These are phyloP conservation scores for Oeneis ivallda DNA, from an alignment of 2,888 invertebrate species.

Conservation along the genomic window DNA sequence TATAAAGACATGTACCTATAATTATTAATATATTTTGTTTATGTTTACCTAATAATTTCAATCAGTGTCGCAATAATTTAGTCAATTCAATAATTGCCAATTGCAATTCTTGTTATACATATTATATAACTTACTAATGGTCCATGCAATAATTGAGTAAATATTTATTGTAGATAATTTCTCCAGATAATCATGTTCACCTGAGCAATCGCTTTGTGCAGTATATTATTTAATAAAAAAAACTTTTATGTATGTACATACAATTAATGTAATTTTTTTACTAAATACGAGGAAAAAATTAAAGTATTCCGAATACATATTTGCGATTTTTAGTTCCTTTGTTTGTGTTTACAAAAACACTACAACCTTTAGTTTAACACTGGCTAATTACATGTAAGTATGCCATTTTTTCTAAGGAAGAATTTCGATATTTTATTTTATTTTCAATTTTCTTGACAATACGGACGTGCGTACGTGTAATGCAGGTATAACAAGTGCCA, in stretches of 20 bases:
- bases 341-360: slow-evolving; percentile 10
- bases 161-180: slow-evolving; percentile 30
- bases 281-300: slow-evolving; percentile 69
- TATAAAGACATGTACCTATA: neutral
- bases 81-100: slow-evolving; percentile 39
- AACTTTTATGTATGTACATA: slow-evolving; percentile 67
- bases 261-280: slow-evolving; percentile 76
- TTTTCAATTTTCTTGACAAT: too few species aligned
- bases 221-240: slow-evolving; percentile 42
- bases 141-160: slow-evolving; percentile 35
- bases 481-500: neutral
- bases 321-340: slow-evolving; percentile 53
- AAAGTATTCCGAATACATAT: slow-evolving; percentile 67
- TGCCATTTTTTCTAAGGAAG: neutral
- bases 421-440: neutral
- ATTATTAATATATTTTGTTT: too few species aligned
- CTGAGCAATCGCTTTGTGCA: slow-evolving; percentile 62
- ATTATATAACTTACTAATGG: slow-evolving; percentile 34
- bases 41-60: slow-evolving; percentile 14
- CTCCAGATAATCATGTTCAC: slow-evolving; percentile 46
- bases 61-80: slow-evolving; percentile 39
- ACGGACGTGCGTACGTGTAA: neutral
- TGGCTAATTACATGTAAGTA: slow-evolving; percentile 33
- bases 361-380: slow-evolving; percentile 20
- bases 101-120: slow-evolving; percentile 28